These are phyloP conservation scores for Thaumatotibia leucotreta DNA, from an alignment of 1,140 invertebrate species.

Conservation along the genomic window DNA sequence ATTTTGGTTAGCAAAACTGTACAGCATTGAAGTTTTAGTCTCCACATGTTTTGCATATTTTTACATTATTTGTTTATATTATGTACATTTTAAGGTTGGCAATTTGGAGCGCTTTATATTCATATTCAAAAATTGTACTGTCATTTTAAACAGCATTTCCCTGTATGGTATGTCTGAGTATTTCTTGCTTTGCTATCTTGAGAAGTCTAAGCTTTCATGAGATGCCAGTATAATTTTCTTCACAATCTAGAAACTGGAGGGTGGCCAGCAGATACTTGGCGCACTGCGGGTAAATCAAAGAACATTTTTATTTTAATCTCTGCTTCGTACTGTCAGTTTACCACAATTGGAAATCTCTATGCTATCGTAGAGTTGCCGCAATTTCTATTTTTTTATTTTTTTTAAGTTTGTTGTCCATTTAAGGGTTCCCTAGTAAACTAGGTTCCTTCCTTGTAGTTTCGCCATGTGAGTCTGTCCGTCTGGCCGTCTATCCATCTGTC, in stretches of 20 bases:
- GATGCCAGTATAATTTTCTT: constrained; percentile 62
- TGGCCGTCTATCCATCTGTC: too few species aligned
- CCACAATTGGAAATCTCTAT: not conserved
- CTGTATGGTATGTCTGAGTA: not conserved
- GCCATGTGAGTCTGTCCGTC: too few species aligned
- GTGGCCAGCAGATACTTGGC: constrained; percentile 53
- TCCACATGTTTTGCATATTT: too few species aligned
- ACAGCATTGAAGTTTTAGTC: too few species aligned
- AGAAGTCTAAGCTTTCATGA: constrained; percentile 38
- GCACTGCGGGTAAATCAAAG: constrained; percentile 44
- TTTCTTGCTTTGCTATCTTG: constrained; percentile 15
- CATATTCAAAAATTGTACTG: constrained; percentile 1
- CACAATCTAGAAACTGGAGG: constrained; percentile 66
- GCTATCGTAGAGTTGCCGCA: not conserved
- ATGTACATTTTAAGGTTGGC: too few species aligned
- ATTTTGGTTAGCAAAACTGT: too few species aligned
- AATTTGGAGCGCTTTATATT: too few species aligned
- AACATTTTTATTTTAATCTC: constrained; percentile 32
- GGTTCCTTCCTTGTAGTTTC: too few species aligned
- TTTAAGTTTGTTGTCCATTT: too few species aligned
- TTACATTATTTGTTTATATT: not conserved
- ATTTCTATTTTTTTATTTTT: not conserved
- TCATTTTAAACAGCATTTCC: constrained; percentile 4
- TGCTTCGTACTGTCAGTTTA: not conserved
- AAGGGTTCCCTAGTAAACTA: too few species aligned